Evolutionary conservation across 2,113 vertebrate genomes (phyloP).

Genomic region (Cyprinodon tularosa): DNA sequence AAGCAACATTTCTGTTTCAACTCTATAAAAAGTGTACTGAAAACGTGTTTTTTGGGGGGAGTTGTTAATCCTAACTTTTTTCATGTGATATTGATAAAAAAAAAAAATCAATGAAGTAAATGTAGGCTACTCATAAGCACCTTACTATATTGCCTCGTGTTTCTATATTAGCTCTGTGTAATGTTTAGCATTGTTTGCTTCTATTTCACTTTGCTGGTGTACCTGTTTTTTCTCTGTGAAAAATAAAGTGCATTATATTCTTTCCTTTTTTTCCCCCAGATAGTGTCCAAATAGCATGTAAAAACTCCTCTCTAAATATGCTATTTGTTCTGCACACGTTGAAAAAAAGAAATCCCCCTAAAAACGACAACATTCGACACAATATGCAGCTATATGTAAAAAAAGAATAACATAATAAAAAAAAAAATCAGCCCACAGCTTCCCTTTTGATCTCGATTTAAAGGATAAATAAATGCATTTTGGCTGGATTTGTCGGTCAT

Average conservation of each 20-base stretch:
- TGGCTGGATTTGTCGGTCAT: conserved; percentile 10
- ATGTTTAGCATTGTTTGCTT: too few relatives aligned
- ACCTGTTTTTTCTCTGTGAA: background rate
- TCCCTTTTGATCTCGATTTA: conserved; percentile 16
- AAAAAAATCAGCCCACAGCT: background rate
- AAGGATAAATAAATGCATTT: conserved; percentile 8
- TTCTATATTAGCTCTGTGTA: too few relatives aligned
- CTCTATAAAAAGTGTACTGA: background rate
- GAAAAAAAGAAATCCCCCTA: background rate
- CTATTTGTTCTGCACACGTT: background rate
- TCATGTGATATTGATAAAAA: background rate
- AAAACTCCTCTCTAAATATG: background rate
- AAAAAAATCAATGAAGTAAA: background rate
- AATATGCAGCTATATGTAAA: background rate
- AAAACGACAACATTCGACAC: background rate
- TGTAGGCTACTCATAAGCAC: background rate
- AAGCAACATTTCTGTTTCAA: background rate
- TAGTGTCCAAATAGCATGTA: background rate
- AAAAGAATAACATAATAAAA: background rate
- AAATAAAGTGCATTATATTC: too few relatives aligned
- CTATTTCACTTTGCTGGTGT: too few relatives aligned
- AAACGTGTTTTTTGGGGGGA: background rate
- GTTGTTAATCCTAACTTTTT: background rate
- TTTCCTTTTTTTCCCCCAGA: background rate
- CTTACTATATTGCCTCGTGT: too few relatives aligned